A percentile compares a stretch with the other conserved stretches of the same genome.
phyloP scores from a whole-genome alignment of 2,888 invertebrate genomes.

The Lamellibrachia satsuma region DNA sequence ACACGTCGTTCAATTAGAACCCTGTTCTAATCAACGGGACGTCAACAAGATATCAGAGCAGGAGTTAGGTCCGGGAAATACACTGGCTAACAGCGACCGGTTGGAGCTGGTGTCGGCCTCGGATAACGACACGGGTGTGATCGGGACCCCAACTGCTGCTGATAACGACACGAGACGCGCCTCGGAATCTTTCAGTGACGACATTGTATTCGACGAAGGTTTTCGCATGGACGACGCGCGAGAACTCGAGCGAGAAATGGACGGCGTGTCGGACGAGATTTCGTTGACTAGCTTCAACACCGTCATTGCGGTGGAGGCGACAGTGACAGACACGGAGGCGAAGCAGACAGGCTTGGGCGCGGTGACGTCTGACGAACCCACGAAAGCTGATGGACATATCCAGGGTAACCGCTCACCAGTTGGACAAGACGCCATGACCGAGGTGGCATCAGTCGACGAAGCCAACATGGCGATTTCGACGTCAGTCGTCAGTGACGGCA shows the following conservation, averaged over 20 bases:
- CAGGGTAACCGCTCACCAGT: neutral
- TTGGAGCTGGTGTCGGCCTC: neutral
- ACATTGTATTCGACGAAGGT: neutral
- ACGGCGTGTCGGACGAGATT: neutral
- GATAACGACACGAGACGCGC: neutral
- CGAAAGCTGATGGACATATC: neutral
- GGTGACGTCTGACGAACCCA: neutral
- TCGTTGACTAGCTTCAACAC: conserved; percentile 4
- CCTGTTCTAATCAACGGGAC: neutral
- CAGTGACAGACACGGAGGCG: neutral
- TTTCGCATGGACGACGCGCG: conserved; percentile 2
- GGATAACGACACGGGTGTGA: neutral
- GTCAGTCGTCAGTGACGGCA: neutral
- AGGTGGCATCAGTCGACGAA: neutral
- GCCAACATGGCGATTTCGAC: neutral
- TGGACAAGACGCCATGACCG: neutral
- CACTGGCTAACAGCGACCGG: neutral
- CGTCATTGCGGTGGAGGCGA: neutral
- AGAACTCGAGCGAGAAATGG: neutral
- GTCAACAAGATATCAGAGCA: neutral
- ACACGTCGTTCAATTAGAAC: neutral
- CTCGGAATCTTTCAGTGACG: neutral
- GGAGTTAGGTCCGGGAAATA: neutral
- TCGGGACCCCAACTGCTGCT: neutral
- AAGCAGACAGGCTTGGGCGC: neutral